Conservation (phyloP, 2,797 vertebrate genomes). For the Orientallactaga sibirica region DNA sequence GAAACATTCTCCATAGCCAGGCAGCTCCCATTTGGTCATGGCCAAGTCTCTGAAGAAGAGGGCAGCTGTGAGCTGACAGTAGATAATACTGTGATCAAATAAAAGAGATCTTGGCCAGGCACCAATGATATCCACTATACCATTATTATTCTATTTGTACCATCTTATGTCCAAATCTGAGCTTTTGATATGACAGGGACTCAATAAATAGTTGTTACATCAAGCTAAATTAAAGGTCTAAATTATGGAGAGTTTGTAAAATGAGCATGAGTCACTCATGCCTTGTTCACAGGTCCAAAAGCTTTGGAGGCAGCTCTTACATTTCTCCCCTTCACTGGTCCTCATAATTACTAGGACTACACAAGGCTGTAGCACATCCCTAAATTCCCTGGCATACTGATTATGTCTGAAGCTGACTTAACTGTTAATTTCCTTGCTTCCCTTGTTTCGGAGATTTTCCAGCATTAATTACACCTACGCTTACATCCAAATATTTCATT, state of each 20-base stretch:
- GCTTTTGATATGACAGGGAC: background rate
- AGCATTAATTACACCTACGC: conserved; percentile 82
- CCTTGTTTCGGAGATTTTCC: conserved; percentile 79
- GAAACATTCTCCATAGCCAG: background rate
- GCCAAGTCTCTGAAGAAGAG: background rate
- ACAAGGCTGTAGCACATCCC: conserved; percentile 13
- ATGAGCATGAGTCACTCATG: background rate
- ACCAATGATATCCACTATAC: background rate
- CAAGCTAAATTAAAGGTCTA: conserved; percentile 42
- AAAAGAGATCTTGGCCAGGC: background rate
- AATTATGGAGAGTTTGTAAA: background rate
- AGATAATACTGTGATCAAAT: background rate
- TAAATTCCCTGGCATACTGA: conserved; percentile 54
- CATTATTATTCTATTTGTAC: conserved; percentile 1
- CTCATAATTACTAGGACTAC: conserved; percentile 41
- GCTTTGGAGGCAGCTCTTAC: background rate
- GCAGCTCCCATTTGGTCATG: background rate
- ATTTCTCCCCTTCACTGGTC: conserved; percentile 41
- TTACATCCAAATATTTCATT: conserved; percentile 84
- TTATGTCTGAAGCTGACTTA: conserved; percentile 55
- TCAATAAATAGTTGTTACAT: background rate
- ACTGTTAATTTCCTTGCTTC: conserved; percentile 73
- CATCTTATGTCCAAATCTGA: conserved; percentile 1
- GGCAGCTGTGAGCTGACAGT: background rate
- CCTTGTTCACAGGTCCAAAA: background rate